Conservation (phyloP, 2,797 vertebrate genomes). For the Arremon brunneinucha region DNA sequence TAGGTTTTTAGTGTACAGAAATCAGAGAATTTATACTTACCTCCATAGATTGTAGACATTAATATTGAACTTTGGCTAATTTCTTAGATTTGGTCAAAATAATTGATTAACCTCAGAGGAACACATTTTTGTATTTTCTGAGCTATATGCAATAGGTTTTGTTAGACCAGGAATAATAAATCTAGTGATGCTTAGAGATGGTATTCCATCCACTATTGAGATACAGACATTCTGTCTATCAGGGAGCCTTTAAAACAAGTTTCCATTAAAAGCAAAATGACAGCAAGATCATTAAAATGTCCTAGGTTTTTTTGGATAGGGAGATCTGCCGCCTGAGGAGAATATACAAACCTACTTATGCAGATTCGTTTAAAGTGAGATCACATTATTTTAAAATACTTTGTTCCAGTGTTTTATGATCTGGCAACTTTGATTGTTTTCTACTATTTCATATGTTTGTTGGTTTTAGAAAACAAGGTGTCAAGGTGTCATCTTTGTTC, state of each 20-base stretch:
- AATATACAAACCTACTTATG: not conserved
- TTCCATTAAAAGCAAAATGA: not conserved
- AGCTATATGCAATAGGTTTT: not conserved
- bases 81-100: not conserved
- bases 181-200: not conserved
- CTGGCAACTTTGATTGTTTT: not conserved
- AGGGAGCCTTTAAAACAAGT: not conserved
- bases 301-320: not conserved
- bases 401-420: not conserved
- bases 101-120: not conserved
- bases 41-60: not conserved
- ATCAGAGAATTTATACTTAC: not conserved
- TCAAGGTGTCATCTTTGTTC: not conserved
- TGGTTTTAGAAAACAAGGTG: not conserved
- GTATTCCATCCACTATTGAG: not conserved
- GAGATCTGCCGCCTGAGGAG: not conserved
- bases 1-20: not conserved
- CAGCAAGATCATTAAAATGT: not conserved
- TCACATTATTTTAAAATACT: not conserved
- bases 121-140: not conserved
- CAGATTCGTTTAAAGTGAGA: not conserved
- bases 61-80: not conserved
- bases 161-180: not conserved
- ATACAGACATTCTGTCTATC: not conserved
- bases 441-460: not conserved